Base-by-base conservation (phyloP, 2,888 invertebrate genomes). In the Clusia tigrina region DNA sequence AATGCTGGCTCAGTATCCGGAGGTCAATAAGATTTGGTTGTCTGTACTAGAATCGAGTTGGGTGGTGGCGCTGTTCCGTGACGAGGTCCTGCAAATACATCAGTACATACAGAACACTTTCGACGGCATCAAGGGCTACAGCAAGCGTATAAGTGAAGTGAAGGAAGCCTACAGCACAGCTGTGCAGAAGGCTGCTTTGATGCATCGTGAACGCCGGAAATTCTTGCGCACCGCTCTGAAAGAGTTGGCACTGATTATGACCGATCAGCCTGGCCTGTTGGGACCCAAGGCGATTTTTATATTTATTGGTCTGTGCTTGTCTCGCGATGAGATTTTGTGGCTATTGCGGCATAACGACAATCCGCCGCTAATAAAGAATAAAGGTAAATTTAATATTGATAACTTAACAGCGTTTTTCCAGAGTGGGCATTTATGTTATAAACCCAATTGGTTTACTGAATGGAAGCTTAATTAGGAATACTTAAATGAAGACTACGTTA, bases 251-350 rank as follows among this genome's bases (percentile, higher is more conserved):
- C 87, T 97, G 2, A 94, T 99, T 74, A 89, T 99, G 80, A 95
- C 97, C 17, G 99, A 99, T 84, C 98, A 99, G 81, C 99, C 99
- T 2, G 81, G 99, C 1, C 86, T 99, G 22, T 85, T 99, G 51
- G 99, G 99, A 0, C 99, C 99, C 1, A 99, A 99, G 86, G 95
- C 96, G 6, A 86, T 99, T 63, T 89, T 96, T 77, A 94, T 99
- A 69, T 95, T 99, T 80, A 97, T 98, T 89, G 98, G 95, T 0
- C 86, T 99, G 10, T 95, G 96, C 67, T 92, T 96, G 83, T 92
- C 98, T 0, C 88, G 98, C 73, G 99, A 99, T 86, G 99, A 99
- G 86, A 94, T 99, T 22, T 89, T 93, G 56, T 99, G 99, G 99
- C 86, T 99, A 54, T 82, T 99, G 52, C 88, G 99, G 0, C 99